Evolutionary conservation across 2,888 invertebrate genomes (phyloP), one percentile per base, ranked within the genome.

Genomic region (Chalcosyrphus nemorum): DNA sequence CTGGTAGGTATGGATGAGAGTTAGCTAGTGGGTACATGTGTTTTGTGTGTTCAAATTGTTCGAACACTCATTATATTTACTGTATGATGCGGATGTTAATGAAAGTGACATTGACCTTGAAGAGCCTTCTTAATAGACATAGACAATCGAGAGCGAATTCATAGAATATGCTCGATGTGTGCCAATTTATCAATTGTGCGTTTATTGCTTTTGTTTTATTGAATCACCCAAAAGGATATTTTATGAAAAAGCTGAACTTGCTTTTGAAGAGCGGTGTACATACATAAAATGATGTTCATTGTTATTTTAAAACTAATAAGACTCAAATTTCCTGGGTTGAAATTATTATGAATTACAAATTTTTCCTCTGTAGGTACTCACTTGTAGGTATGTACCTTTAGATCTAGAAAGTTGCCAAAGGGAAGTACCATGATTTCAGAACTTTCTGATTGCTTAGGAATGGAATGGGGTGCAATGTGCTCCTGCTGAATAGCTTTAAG

Each of bases 91-190:
- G 13, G 15, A n/a, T 15, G 35, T 21, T 24, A 43, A 57, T 70
- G 47, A 45, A 57, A 35, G 21, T 70, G 57, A 47, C 70, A 70
- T 70, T 70, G 70, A 45, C 57, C 45, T 54, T 66, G 66, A 41
- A 38, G n/a, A 11, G 11, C 2, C 29, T 29, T 27, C 15, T 9
- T 7, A 6, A 29, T 6, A 52, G 6, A 1, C n/a, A 1, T n/a
- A 11, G 4, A 9, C 24, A 50, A 19, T 17, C 15, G 9, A 43
- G 9, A n/a, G 19, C 32, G 13, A 38, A 65, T 50, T 65, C 24
- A 65, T 65, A 15, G 15, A 50, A 38, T 50, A 24, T 35, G 21
- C 35, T 19, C 35, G 50, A 35, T 50, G 50, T 50, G 54, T 11
- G 43, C 27, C 54, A 56, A 68, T 45, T 38, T 32, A 63, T 7